Evolutionary conservation across 2,113 vertebrate species (phyloP).

Genomic region (Mastomys coucha): DNA sequence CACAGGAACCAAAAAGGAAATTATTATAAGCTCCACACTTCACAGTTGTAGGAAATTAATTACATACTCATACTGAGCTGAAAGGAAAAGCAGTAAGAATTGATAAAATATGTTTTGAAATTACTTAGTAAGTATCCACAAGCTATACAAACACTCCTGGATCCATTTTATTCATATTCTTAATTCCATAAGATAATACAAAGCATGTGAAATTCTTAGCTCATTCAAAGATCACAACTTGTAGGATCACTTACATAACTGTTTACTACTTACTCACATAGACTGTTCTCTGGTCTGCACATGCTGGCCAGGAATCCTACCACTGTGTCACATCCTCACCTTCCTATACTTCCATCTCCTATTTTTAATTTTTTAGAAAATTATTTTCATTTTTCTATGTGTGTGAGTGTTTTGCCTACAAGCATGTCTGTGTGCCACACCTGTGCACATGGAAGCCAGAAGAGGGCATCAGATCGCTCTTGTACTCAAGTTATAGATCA

Average conservation of each 20-base stretch:
- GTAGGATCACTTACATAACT: slow-evolving; percentile 17
- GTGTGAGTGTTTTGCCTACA: not conserved
- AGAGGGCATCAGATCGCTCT: not conserved
- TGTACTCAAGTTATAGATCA: not conserved
- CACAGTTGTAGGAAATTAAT: slow-evolving; percentile 47
- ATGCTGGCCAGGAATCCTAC: not conserved
- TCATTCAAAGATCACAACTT: not conserved
- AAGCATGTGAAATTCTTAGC: slow-evolving; percentile 30
- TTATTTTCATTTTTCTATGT: not conserved
- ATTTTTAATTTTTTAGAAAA: not conserved
- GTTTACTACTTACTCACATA: not conserved
- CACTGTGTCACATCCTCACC: not conserved
- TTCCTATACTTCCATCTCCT: not conserved
- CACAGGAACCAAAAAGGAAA: not conserved
- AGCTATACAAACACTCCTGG: slow-evolving; percentile 32
- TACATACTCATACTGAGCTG: not conserved
- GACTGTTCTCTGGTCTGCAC: not conserved
- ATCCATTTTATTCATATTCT: slow-evolving; percentile 16
- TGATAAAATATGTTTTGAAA: not conserved
- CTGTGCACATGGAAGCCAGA: not conserved
- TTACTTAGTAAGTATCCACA: slow-evolving; percentile 43
- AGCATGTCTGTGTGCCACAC: not conserved
- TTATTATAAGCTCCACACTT: not conserved
- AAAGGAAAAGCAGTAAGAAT: slow-evolving; percentile 27
- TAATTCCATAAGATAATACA: slow-evolving; percentile 21